phyloP scores from a whole-genome alignment of 2,797 vertebrate genomes.

The Etheostoma nigrum region DNA sequence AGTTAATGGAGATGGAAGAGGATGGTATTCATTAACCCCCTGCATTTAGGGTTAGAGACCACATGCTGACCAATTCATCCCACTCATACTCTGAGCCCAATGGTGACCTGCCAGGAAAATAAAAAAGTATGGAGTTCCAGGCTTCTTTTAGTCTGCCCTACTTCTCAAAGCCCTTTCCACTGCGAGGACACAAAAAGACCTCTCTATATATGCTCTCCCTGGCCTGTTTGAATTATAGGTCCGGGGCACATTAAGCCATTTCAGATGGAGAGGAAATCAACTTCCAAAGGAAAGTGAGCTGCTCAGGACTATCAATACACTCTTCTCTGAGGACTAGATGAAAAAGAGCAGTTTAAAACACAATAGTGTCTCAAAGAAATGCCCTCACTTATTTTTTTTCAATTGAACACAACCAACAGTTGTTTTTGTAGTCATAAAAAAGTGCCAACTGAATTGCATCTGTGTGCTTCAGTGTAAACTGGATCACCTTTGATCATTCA shows the following conservation, averaged over 20 bases:
- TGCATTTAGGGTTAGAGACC: conserved; percentile 64
- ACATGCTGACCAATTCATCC: conserved; percentile 58
- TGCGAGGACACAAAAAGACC: conserved; percentile 47
- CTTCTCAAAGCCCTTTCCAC: conserved; percentile 55
- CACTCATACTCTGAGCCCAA: conserved; percentile 38
- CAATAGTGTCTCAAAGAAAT: background rate
- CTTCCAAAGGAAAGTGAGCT: conserved; percentile 39
- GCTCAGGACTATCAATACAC: conserved; percentile 21
- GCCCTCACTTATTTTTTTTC: background rate
- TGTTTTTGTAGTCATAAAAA: conserved; percentile 3
- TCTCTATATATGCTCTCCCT: conserved; percentile 57
- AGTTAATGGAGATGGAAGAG: conserved; percentile 63
- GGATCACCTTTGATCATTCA: background rate
- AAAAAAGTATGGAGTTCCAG: conserved; percentile 49
- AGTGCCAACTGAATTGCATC: background rate
- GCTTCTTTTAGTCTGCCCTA: conserved; percentile 63
- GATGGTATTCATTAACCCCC: conserved; percentile 74
- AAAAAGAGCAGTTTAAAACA: conserved; percentile 19
- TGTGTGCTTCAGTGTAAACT: background rate
- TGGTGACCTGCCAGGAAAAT: conserved; percentile 73
- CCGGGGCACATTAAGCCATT: conserved; percentile 55
- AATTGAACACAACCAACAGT: conserved; percentile 2
- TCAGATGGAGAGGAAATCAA: conserved; percentile 56
- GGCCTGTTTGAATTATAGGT: conserved; percentile 64
- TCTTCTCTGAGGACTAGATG: background rate